These are phyloP conservation scores for Pristionchus fissidentatus DNA, from an alignment of 2,888 invertebrate genomes.

Conservation along the genomic window DNA sequence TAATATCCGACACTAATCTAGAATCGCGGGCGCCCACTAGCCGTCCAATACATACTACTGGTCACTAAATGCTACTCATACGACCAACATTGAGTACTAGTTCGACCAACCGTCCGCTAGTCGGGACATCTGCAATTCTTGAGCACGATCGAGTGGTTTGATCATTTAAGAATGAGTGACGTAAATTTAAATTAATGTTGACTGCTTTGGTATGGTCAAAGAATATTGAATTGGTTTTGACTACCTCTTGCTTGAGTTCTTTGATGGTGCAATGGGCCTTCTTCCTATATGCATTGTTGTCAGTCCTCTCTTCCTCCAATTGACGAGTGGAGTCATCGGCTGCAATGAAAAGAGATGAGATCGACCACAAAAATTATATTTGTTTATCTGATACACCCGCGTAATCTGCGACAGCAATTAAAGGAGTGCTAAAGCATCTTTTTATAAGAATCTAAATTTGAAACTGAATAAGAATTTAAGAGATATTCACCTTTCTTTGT, in stretches of 20 bases:
- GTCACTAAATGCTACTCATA: no score
- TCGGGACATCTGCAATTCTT: no score
- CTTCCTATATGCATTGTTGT: conserved; percentile 46
- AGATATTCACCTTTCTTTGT: conserved; percentile 52
- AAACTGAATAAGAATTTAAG: not conserved
- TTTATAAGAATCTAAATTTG: no score
- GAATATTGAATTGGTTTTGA: not conserved
- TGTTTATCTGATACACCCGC: not conserved
- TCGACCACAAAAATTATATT: not conserved
- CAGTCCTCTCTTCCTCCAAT: conserved; percentile 47
- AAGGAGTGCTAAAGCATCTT: not conserved
- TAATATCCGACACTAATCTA: no score
- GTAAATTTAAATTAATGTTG: no score
- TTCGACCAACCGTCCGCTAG: no score
- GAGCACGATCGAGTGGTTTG: not conserved
- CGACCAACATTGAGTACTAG: no score
- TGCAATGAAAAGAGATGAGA: not conserved
- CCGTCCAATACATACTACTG: no score
- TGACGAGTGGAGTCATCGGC: conserved; percentile 2
- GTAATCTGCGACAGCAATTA: not conserved
- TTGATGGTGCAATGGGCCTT: conserved; percentile 41
- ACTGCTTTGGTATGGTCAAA: no score
- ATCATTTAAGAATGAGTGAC: no score
- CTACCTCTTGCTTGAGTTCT: conserved; percentile 47
- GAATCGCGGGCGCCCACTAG: no score